Conservation (phyloP, 2,888 invertebrate genomes). For the Volucella zonaria region DNA sequence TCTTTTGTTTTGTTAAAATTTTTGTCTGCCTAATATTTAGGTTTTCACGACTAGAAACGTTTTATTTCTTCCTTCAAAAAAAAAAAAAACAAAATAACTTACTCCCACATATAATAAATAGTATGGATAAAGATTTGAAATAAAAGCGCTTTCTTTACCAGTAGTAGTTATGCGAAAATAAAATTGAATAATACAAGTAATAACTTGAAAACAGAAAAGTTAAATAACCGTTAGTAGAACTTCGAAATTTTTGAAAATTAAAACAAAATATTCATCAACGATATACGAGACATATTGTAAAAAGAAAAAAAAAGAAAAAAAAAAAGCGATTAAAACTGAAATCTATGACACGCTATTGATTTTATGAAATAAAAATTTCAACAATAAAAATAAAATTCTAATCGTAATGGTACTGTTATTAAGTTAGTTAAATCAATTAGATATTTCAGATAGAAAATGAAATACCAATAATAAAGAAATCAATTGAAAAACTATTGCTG, state of each 20-base stretch:
- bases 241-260: slow-evolving; percentile 29
- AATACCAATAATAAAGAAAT: slow-evolving; percentile 61
- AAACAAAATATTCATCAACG: slow-evolving; percentile 10
- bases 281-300: slow-evolving; percentile 44
- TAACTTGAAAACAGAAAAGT: slow-evolving; percentile 12
- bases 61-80: slow-evolving; percentile 22
- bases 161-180: slow-evolving; percentile 56
- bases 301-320: slow-evolving; percentile 1
- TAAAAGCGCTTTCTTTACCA: slow-evolving; percentile 42
- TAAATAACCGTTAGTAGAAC: slow-evolving; percentile 11
- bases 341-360: slow-evolving; percentile 24
- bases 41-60: slow-evolving; percentile 48
- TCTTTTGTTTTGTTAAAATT: slow-evolving; percentile 27
- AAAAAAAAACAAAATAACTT: slow-evolving; percentile 4
- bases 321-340: slow-evolving; percentile 28
- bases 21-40: slow-evolving; percentile 72
- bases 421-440: slow-evolving; percentile 67
- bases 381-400: slow-evolving; percentile 25
- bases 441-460: slow-evolving; percentile 54
- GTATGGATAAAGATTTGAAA: slow-evolving; percentile 17
- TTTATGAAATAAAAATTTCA: slow-evolving; percentile 16
- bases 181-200: slow-evolving; percentile 27
- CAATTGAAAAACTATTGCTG: slow-evolving; percentile 33
- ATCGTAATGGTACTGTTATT: slow-evolving; percentile 59
- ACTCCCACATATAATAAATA: neutral